Evolutionary conservation across 2,113 vertebrate genomes (phyloP).

Genomic region (Albula glossodonta): DNA sequence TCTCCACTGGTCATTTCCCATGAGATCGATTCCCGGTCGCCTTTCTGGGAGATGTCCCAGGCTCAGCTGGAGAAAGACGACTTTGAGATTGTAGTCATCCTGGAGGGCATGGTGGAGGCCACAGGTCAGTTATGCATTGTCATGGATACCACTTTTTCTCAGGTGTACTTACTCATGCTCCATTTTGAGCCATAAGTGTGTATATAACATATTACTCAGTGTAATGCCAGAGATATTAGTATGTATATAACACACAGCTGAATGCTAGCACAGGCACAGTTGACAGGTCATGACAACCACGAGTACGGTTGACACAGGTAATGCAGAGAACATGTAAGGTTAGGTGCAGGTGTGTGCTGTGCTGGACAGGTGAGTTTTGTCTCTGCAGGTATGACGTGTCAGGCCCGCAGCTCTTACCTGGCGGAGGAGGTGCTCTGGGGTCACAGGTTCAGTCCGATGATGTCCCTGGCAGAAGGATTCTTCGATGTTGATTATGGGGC

Average conservation of each 20-base stretch:
- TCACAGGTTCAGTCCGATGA: constrained; percentile 89
- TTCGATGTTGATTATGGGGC: constrained; percentile 91
- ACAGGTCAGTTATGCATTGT: constrained; percentile 59
- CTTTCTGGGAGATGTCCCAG: constrained; percentile 79
- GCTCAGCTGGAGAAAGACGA: constrained; percentile 76
- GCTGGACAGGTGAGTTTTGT: neutral
- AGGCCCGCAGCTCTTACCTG: constrained; percentile 89
- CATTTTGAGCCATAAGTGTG: too few relatives aligned
- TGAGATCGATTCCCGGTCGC: constrained; percentile 66
- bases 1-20: constrained; percentile 77
- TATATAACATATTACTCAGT: too few relatives aligned
- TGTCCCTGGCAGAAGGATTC: constrained; percentile 87
- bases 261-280: too few relatives aligned
- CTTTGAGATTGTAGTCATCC: constrained; percentile 78
- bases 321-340: neutral
- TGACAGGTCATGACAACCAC: too few relatives aligned
- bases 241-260: too few relatives aligned
- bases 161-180: too few relatives aligned
- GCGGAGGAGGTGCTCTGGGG: constrained; percentile 90
- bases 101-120: constrained; percentile 79
- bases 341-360: neutral
- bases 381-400: constrained; percentile 88
- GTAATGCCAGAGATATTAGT: too few relatives aligned
- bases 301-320: neutral
- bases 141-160: too few relatives aligned